Percentiles rank a stretch among this genome's conserved stretches.
Conservation (phyloP, 2,888 invertebrate genomes). For the Xestoiulus laeticollis region DNA sequence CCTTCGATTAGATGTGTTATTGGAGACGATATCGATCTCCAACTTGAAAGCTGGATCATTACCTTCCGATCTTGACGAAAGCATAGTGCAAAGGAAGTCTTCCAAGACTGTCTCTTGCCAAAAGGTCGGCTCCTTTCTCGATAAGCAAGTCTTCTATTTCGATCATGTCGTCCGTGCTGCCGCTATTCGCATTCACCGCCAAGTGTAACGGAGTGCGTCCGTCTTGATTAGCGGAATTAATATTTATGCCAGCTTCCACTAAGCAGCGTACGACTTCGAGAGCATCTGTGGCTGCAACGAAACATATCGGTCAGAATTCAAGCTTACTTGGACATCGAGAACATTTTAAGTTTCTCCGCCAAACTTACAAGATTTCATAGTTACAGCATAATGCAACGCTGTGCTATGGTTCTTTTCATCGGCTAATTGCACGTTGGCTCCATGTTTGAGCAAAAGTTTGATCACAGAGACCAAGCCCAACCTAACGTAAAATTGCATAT, state of each 20-base stretch:
- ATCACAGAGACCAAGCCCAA: constrained; percentile 58
- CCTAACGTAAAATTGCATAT: constrained; percentile 45
- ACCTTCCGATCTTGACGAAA: constrained; percentile 63
- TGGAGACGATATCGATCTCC: no score
- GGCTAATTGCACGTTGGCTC: constrained; percentile 61
- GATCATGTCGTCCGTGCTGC: constrained; percentile 64
- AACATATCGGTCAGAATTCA: not conserved
- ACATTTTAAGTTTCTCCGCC: not conserved
- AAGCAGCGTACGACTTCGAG: constrained; percentile 60
- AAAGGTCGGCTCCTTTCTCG: constrained; percentile 63
- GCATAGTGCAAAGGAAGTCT: constrained; percentile 67
- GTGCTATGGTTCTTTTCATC: constrained; percentile 61
- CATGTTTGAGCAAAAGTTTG: constrained; percentile 60
- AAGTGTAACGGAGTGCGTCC: constrained; percentile 66
- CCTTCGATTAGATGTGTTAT: no score
- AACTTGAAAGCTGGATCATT: constrained; percentile 4
- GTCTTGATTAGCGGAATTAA: constrained; percentile 56
- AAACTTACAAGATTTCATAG: constrained; percentile 57
- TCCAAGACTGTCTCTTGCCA: constrained; percentile 62
- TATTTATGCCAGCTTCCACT: constrained; percentile 60
- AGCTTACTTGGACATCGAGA: not conserved
- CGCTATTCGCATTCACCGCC: constrained; percentile 64
- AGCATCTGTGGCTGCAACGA: constrained; percentile 56
- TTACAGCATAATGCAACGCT: constrained; percentile 62
- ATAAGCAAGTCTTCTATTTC: constrained; percentile 66